Evolutionary conservation across 2,113 vertebrate species (phyloP).

Genomic region (Notarius lentiginosus): DNA sequence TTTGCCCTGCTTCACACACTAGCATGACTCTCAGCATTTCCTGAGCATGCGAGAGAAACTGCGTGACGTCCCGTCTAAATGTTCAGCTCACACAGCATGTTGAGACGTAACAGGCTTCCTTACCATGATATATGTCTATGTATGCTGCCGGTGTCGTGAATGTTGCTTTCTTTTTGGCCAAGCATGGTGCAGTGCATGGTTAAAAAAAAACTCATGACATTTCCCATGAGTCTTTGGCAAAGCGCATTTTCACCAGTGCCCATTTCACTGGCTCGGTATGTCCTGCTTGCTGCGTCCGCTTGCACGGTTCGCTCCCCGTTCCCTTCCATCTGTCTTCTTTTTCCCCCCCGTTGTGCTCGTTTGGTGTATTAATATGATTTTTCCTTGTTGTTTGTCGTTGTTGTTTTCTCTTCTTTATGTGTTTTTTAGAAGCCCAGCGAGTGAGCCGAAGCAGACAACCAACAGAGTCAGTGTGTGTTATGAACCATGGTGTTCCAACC

Average conservation of each 20-base stretch:
- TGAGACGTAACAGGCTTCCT: not conserved
- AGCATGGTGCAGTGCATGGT: conserved; percentile 72
- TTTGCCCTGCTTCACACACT: conserved; percentile 46
- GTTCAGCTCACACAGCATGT: conserved; percentile 34
- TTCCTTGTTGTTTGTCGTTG: conserved; percentile 74
- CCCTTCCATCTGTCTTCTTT: conserved; percentile 38
- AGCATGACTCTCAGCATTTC: conserved; percentile 42
- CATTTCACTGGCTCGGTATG: conserved; percentile 46
- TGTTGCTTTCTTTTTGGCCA: conserved; percentile 58
- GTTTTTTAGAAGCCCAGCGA: conserved; percentile 55
- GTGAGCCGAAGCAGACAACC: conserved; percentile 55
- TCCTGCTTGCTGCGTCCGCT: not conserved
- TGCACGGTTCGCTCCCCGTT: conserved; percentile 34
- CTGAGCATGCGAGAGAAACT: conserved; percentile 30
- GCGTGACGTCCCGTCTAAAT: not conserved
- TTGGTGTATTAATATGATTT: conserved; percentile 59
- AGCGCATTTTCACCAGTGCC: conserved; percentile 61
- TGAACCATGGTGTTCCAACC: conserved; percentile 60
- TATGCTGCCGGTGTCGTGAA: conserved; percentile 22
- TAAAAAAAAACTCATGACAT: conserved; percentile 31
- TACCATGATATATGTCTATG: not conserved
- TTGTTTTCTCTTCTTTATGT: conserved; percentile 54
- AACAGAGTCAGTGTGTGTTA: conserved; percentile 58
- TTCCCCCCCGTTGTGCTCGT: conserved; percentile 36
- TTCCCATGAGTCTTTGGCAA: conserved; percentile 70